Percentiles rank a stretch among this genome's conserved stretches.
Conservation (phyloP, 2,113 vertebrate species). For the Thalassarche chlororhynchos region DNA sequence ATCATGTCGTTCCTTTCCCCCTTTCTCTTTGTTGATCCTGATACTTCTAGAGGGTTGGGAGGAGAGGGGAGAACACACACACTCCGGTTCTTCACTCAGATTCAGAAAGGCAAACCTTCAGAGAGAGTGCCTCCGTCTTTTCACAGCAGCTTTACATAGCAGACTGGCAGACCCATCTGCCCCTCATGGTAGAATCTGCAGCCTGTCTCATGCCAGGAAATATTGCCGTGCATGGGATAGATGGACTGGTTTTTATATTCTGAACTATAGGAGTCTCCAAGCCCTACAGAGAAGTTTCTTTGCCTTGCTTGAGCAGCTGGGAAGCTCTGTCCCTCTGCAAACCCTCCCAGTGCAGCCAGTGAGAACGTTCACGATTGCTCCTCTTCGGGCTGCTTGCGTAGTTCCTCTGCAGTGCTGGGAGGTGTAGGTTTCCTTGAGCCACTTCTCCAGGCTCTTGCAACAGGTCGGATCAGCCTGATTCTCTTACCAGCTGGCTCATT, state of each 20-base stretch:
- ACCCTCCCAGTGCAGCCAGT: neutral
- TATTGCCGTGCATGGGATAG: neutral
- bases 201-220: neutral
- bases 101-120: neutral
- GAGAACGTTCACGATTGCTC: accelerated
- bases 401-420: neutral
- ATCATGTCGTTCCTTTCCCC: neutral
- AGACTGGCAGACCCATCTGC: neutral
- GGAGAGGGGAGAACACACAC: neutral
- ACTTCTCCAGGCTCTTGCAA: neutral
- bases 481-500: slow-evolving; percentile 20
- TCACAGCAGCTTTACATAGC: neutral
- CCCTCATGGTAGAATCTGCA: neutral
- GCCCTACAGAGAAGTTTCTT: neutral
- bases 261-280: neutral
- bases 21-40: neutral
- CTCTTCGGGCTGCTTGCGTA: accelerated
- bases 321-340: neutral
- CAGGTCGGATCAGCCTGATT: neutral
- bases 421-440: neutral
- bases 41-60: neutral
- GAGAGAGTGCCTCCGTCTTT: neutral
- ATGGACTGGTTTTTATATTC: neutral
- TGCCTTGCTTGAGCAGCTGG: neutral
- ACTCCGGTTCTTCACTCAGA: neutral